These are phyloP conservation scores for Myotis findleyi DNA, from an alignment of 2,797 vertebrate species.

Conservation along the genomic window DNA sequence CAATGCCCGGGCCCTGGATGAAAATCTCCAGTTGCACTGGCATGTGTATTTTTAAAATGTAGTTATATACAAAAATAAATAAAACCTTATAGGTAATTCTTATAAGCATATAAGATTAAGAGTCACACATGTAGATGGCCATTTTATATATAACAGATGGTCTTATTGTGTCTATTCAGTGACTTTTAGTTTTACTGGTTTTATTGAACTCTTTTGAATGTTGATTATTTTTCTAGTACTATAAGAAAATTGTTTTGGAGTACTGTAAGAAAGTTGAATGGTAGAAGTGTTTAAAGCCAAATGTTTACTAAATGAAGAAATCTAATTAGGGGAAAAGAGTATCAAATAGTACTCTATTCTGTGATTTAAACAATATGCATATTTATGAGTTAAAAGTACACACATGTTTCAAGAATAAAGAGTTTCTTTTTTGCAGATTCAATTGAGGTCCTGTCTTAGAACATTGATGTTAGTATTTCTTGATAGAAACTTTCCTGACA, in stretches of 20 bases:
- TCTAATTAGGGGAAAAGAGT: constrained; percentile 59
- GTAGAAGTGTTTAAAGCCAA: constrained; percentile 29
- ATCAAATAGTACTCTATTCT: constrained; percentile 46
- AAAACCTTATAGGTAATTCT: background rate
- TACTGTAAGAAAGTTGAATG: constrained; percentile 1
- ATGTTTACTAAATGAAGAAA: constrained; percentile 63
- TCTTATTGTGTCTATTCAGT: background rate
- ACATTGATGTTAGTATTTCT: constrained; percentile 35
- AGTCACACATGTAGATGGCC: background rate
- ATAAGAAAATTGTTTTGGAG: background rate
- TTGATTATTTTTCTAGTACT: background rate
- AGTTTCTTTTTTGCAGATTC: constrained; percentile 51
- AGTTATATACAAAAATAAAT: background rate
- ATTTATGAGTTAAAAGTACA: constrained; percentile 69
- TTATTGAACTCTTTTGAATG: constrained; percentile 8
- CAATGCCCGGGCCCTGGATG: background rate
- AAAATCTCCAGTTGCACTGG: background rate
- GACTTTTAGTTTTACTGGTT: background rate
- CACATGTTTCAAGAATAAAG: constrained; percentile 12
- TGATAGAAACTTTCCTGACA: constrained; percentile 60
- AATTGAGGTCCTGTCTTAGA: constrained; percentile 18
- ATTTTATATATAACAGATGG: background rate
- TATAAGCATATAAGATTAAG: background rate
- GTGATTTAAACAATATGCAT: constrained; percentile 60
- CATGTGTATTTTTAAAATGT: background rate